phyloP scores from a whole-genome alignment of 1,140 invertebrate species.

The Danaus melanippus region DNA sequence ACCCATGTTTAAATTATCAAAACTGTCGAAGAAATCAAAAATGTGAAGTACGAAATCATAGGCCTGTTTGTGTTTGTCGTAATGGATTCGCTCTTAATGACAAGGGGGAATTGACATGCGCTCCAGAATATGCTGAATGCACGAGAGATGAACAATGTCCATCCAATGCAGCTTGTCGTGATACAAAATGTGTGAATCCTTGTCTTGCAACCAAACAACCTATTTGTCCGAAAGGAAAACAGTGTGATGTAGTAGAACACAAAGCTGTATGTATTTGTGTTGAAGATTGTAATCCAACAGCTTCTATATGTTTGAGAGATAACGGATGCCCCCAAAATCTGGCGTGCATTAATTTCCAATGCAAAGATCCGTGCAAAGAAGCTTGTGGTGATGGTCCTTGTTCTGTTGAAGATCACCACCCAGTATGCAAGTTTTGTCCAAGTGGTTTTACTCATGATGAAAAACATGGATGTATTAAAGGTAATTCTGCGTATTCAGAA shows the following conservation, averaged over 20 bases:
- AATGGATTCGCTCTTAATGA: constrained; percentile 90
- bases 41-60: constrained; percentile 89
- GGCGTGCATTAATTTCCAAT: constrained; percentile 90
- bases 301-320: constrained; percentile 91
- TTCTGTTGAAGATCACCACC: constrained; percentile 92
- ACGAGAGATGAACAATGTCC: constrained; percentile 87
- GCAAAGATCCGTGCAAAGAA: constrained; percentile 89
- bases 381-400: constrained; percentile 89
- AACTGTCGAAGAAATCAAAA: constrained; percentile 85
- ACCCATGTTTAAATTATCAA: constrained; percentile 80
- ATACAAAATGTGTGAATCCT: constrained; percentile 87
- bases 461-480: constrained; percentile 95
- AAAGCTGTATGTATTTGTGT: constrained; percentile 88
- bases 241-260: constrained; percentile 88
- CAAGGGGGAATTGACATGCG: constrained; percentile 86
- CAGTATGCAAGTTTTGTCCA: constrained; percentile 95
- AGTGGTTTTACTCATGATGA: constrained; percentile 89
- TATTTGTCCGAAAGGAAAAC: constrained; percentile 84
- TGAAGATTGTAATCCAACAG: constrained; percentile 86
- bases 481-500: constrained; percentile 75
- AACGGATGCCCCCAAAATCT: constrained; percentile 87
- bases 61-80: constrained; percentile 90
- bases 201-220: constrained; percentile 78
- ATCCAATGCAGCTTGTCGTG: constrained; percentile 86
- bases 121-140: constrained; percentile 84